These are phyloP conservation scores for Sinopyrophorus schimmeli DNA, from an alignment of 2,888 invertebrate genomes.

Conservation along the genomic window DNA sequence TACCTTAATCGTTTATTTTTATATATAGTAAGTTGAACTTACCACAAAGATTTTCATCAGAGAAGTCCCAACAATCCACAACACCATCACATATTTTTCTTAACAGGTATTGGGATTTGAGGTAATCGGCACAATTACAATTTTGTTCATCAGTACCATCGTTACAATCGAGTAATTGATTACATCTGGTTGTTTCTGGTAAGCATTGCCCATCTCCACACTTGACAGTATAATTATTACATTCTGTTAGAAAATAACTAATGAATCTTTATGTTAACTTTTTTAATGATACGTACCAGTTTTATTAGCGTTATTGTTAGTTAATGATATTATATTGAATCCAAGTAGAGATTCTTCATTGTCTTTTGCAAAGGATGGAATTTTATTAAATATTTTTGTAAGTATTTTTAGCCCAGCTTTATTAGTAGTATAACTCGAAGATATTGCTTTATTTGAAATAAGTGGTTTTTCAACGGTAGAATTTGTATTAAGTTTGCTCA, in stretches of 20 bases:
- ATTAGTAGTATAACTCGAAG: conserved; percentile 64
- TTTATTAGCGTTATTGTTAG: conserved; percentile 42
- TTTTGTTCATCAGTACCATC: conserved; percentile 72
- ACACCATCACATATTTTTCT: conserved; percentile 80
- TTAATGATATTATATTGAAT: conserved; percentile 33
- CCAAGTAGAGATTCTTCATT: conserved; percentile 30
- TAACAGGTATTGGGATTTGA: conserved; percentile 68
- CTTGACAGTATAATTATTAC: conserved; percentile 59
- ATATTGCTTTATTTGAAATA: conserved; percentile 65
- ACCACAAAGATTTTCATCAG: conserved; percentile 79
- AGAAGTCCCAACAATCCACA: conserved; percentile 79
- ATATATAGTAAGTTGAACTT: no score
- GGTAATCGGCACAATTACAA: conserved; percentile 76
- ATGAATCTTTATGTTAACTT: no score
- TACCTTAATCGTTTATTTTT: no score
- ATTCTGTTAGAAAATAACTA: no score
- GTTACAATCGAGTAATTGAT: conserved; percentile 70
- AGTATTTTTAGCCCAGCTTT: conserved; percentile 68
- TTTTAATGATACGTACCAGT: no score
- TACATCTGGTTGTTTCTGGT: conserved; percentile 68
- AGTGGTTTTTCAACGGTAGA: conserved; percentile 58
- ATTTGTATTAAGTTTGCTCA: conserved; percentile 62
- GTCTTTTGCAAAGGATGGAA: conserved; percentile 55
- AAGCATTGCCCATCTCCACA: conserved; percentile 69
- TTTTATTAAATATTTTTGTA: conserved; percentile 67